Percentiles rank a stretch among this genome's conserved stretches.
Conservation (phyloP, 2,797 vertebrate genomes). For the Sardinella longiceps region DNA sequence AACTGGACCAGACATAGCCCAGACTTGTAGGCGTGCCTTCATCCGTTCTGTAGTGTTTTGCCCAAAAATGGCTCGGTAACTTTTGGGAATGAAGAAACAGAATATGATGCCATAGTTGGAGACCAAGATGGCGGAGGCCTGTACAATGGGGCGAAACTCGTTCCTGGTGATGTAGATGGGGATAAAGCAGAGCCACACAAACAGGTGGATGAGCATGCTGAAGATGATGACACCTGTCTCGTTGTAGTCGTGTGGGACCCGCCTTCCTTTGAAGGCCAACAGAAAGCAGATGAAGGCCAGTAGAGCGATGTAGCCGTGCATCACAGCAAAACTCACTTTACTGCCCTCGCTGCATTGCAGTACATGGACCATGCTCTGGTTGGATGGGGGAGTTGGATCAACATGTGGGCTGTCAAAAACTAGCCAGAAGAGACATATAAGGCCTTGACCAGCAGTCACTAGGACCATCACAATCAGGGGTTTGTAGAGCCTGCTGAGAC, state of each 20-base stretch:
- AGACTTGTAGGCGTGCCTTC: background rate
- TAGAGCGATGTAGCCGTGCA: conserved; percentile 68
- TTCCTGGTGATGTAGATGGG: conserved; percentile 64
- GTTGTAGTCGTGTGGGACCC: conserved; percentile 64
- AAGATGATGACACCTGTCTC: conserved; percentile 68
- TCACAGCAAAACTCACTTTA: conserved; percentile 61
- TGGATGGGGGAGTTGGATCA: conserved; percentile 8
- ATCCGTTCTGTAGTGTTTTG: background rate
- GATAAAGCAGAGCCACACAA: conserved; percentile 74
- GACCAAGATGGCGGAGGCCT: conserved; percentile 69
- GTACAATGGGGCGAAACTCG: conserved; percentile 54
- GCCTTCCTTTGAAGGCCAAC: conserved; percentile 68
- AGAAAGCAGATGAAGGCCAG: conserved; percentile 67
- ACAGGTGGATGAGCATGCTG: conserved; percentile 74
- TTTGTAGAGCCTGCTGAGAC: conserved; percentile 57
- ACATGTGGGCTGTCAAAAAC: conserved; percentile 57
- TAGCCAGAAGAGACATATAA: conserved; percentile 68
- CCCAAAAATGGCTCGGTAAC: conserved; percentile 52
- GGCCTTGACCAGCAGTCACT: conserved; percentile 55
- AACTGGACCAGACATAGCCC: too few relatives aligned
- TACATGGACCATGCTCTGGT: conserved; percentile 45
- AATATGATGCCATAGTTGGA: conserved; percentile 72
- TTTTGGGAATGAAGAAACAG: conserved; percentile 71
- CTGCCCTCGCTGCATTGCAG: conserved; percentile 60
- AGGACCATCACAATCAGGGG: conserved; percentile 54